Percentiles rank a stretch among this genome's conserved stretches.
These are phyloP conservation scores for Ceyx margarethae DNA, from an alignment of 2,113 vertebrate species.

Conservation along the genomic window DNA sequence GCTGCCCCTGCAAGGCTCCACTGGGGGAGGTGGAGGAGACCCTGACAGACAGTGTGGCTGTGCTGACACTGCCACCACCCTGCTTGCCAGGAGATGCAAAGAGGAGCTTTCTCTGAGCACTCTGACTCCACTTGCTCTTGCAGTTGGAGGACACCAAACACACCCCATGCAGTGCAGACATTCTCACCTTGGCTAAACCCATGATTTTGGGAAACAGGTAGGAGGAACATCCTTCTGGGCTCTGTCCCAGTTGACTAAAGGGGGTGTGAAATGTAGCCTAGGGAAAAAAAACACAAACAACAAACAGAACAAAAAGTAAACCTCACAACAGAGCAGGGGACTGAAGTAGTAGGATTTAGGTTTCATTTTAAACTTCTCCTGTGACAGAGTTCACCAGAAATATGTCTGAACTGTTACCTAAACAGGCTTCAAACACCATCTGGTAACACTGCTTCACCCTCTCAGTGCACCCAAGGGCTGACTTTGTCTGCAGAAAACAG, in stretches of 20 bases:
- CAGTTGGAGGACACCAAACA: not conserved
- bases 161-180: not conserved
- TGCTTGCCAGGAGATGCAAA: not conserved
- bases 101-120: not conserved
- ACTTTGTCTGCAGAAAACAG: not conserved
- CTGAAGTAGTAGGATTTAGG: not conserved
- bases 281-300: too few species aligned
- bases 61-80: not conserved
- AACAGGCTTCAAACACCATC: not conserved
- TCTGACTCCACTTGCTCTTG: not conserved
- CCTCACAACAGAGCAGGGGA: not conserved
- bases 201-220: conserved; percentile 87
- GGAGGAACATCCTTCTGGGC: conserved; percentile 85
- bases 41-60: not conserved
- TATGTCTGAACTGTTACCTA: not conserved
- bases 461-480: not conserved
- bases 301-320: not conserved
- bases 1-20: not conserved
- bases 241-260: conserved; percentile 82
- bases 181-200: conserved; percentile 83
- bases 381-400: not conserved
- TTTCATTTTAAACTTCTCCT: not conserved
- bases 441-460: not conserved
- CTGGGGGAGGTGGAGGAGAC: not conserved
- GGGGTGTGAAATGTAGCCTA: conserved; percentile 87